These are phyloP conservation scores for Paratrypauchen microcephalus DNA, from an alignment of 2,797 vertebrate genomes.

Conservation along the genomic window DNA sequence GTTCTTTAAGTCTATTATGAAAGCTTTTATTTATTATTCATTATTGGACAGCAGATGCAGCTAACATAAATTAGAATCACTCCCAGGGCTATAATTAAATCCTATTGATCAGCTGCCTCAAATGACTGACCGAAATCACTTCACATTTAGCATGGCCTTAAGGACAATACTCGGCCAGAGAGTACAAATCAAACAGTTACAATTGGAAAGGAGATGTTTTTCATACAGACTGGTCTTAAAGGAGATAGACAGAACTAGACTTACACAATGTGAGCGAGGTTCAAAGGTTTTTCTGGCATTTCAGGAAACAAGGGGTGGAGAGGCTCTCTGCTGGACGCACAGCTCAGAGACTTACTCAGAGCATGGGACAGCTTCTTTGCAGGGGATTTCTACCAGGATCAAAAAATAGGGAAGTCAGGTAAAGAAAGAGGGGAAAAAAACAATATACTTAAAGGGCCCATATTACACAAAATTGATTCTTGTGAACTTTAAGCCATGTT, in stretches of 20 bases:
- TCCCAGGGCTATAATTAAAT: slow-evolving; percentile 64
- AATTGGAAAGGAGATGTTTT: not conserved
- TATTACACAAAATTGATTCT: no score
- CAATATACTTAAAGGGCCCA: no score
- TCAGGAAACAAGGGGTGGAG: slow-evolving; percentile 94
- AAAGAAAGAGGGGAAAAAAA: not conserved
- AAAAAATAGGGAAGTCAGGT: slow-evolving; percentile 14
- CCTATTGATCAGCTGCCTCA: slow-evolving; percentile 62
- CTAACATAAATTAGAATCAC: slow-evolving; percentile 40
- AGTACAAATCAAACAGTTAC: slow-evolving; percentile 28
- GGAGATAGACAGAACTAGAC: slow-evolving; percentile 64
- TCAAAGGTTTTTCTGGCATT: slow-evolving; percentile 93
- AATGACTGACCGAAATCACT: slow-evolving; percentile 55
- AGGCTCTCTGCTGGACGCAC: slow-evolving; percentile 93
- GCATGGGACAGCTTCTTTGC: slow-evolving; percentile 97
- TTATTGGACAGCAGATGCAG: slow-evolving; percentile 26
- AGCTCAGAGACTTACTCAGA: slow-evolving; percentile 98
- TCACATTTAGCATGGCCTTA: slow-evolving; percentile 43
- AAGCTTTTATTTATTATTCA: slow-evolving; percentile 13
- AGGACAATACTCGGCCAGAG: slow-evolving; percentile 47
- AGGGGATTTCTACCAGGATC: slow-evolving; percentile 91
- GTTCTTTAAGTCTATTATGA: not conserved
- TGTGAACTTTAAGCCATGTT: no score
- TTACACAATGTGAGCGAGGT: slow-evolving; percentile 96
- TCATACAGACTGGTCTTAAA: not conserved